Evolutionary conservation across 92 coral and sea anemone species (phyloP), one percentile per base, ranked within the genome.

Genomic region (Paragorgia papillata): DNA sequence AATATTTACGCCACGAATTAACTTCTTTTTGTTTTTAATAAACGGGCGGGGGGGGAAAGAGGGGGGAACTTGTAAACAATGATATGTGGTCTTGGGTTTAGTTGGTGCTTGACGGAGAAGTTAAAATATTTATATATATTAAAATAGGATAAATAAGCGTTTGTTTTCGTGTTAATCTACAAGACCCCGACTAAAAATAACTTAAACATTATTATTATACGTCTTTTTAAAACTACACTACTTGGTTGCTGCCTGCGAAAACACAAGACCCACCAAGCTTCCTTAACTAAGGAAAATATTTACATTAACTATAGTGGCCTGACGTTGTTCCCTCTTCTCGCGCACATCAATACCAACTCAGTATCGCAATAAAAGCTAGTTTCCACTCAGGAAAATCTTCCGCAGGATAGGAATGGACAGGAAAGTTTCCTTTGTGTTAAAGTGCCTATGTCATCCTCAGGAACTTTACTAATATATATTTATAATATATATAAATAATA

Each of bases 111-210:
- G 31, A 12, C 4, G 57, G 58, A 54, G 57, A 22, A 67, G 35
- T 43, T 25, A 67, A 43, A 43, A 67, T 67, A 67, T 67, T 67
- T 41, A 67, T 67, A 67, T 67, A 67, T 67, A 67, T 67, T 67
- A 67, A 67, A 67, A 67, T 67, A 67, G 57, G 74, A 43, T 67
- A 67, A 67, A 67, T 67, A 67, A 44, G n/a, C 44, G 71, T 68
- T 57, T 25, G 46, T 34, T 44, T 46, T 46, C 9, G 15, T 46
- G 53, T 46, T 9, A 46, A 46, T 46, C 53, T 46, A 46, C 53
- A 46, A 46, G 53, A 46, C 53, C 53, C 57, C 75, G 30, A 20
- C 58, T 46, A 44, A 68, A 46, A 68, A 68, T 68, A 68, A 68
- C 59, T 68, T 68, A 68, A 67, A 68, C 75, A 8, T 46, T 40